phyloP scores from a whole-genome alignment of 2,113 vertebrate genomes.

The Tiliqua scincoides region DNA sequence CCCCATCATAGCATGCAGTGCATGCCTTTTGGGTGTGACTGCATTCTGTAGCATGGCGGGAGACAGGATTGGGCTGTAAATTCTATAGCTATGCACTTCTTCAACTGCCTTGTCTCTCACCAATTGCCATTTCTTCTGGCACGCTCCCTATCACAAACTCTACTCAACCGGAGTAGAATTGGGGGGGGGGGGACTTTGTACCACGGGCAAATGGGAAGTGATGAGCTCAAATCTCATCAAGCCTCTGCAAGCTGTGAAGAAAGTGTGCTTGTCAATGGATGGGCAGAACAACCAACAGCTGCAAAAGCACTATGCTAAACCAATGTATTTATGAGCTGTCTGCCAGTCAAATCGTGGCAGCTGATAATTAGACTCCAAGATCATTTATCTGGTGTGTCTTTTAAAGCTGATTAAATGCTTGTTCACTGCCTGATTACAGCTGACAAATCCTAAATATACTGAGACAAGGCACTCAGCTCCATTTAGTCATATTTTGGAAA shows the following conservation, averaged over 20 bases:
- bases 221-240: too few relatives aligned
- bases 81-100: background rate
- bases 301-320: background rate
- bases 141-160: background rate
- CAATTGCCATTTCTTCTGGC: background rate
- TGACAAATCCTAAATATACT: slow-evolving; percentile 31
- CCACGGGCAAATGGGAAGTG: background rate
- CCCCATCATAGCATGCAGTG: too few relatives aligned
- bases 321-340: background rate
- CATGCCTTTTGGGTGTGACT: too few relatives aligned
- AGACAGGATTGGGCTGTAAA: too few relatives aligned
- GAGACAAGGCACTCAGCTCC: slow-evolving; percentile 25
- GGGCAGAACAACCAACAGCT: slow-evolving; percentile 11
- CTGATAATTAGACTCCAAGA: slow-evolving; percentile 19
- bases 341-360: background rate
- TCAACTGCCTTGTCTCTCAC: background rate
- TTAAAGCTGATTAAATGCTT: slow-evolving; percentile 49
- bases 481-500: slow-evolving; percentile 38
- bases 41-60: too few relatives aligned
- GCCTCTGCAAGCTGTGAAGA: background rate
- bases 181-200: background rate
- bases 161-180: too few relatives aligned
- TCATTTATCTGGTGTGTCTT: slow-evolving; percentile 31
- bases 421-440: slow-evolving; percentile 31
- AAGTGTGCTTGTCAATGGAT: background rate